Evolutionary conservation across 2,113 vertebrate genomes (phyloP).

Genomic region (Dermatemys mawii): DNA sequence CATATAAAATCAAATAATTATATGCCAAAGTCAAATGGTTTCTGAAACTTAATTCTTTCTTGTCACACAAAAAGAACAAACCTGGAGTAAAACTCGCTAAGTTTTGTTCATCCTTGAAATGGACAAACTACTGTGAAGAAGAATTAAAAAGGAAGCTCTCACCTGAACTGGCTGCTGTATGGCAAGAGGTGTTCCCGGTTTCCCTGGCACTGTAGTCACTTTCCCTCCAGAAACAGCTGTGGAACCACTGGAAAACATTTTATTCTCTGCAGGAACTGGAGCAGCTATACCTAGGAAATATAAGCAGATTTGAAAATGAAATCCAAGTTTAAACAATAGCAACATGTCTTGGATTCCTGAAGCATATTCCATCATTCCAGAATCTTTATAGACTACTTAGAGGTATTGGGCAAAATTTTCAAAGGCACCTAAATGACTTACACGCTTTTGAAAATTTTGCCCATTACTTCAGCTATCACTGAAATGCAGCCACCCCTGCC

Average conservation of each 20-base stretch:
- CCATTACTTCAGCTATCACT: background rate
- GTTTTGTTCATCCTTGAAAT: too few species aligned
- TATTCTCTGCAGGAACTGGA: constrained; percentile 82
- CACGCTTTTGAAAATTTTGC: background rate
- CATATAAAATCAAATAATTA: background rate
- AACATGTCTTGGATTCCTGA: background rate
- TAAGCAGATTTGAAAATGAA: background rate
- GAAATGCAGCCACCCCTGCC: background rate
- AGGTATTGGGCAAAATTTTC: background rate
- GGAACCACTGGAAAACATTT: constrained; percentile 80
- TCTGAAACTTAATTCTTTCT: accelerated
- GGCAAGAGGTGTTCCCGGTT: constrained; percentile 74
- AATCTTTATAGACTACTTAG: too few species aligned
- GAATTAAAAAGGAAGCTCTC: accelerated
- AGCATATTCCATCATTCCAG: too few species aligned
- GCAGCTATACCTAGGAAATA: constrained; percentile 37
- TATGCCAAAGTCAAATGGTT: too few species aligned
- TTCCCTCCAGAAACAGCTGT: constrained; percentile 74
- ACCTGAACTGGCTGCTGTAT: constrained; percentile 84
- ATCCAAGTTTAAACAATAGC: background rate
- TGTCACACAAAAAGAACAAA: background rate
- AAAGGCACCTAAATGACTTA: background rate
- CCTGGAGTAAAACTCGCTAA: accelerated
- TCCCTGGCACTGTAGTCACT: constrained; percentile 56
- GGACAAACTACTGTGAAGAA: accelerated